These are phyloP conservation scores for Leptopterna dolabrata DNA, from an alignment of 2,888 invertebrate species.

Conservation along the genomic window DNA sequence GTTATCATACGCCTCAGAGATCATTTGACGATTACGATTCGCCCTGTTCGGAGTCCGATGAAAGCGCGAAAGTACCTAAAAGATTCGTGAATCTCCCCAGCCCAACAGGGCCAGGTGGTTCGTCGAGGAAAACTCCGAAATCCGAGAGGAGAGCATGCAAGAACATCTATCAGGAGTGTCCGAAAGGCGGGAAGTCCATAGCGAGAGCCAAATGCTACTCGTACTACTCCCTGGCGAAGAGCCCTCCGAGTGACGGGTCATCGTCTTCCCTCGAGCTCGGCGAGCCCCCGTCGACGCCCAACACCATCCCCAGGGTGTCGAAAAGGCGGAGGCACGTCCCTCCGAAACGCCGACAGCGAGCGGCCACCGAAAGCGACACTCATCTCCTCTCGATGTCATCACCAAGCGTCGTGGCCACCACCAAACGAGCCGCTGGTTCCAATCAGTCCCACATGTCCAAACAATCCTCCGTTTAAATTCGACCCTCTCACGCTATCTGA, in stretches of 20 bases:
- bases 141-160: slow-evolving; percentile 39
- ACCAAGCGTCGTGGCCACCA: slow-evolving; percentile 61
- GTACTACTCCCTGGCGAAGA: slow-evolving; percentile 65
- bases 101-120: slow-evolving; percentile 55
- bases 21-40: slow-evolving; percentile 64
- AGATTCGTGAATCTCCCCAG: slow-evolving; percentile 60
- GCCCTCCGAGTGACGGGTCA: slow-evolving; percentile 65
- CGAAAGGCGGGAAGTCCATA: slow-evolving; percentile 59
- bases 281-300: slow-evolving; percentile 63
- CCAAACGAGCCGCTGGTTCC: slow-evolving; percentile 56
- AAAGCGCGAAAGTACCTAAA: slow-evolving; percentile 60
- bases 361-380: slow-evolving; percentile 58
- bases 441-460: slow-evolving; percentile 60
- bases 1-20: slow-evolving; percentile 58
- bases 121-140: slow-evolving; percentile 46
- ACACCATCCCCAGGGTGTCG: slow-evolving; percentile 65
- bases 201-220: slow-evolving; percentile 65
- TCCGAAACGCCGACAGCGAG: slow-evolving; percentile 61
- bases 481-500: neutral
- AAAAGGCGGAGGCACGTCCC: slow-evolving; percentile 63
- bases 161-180: slow-evolving; percentile 25
- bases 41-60: slow-evolving; percentile 64
- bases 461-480: slow-evolving; percentile 62
- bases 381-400: slow-evolving; percentile 62
- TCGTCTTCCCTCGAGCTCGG: slow-evolving; percentile 64